phyloP scores from a whole-genome alignment of 2,113 vertebrate species.

The Raja brachyura region DNA sequence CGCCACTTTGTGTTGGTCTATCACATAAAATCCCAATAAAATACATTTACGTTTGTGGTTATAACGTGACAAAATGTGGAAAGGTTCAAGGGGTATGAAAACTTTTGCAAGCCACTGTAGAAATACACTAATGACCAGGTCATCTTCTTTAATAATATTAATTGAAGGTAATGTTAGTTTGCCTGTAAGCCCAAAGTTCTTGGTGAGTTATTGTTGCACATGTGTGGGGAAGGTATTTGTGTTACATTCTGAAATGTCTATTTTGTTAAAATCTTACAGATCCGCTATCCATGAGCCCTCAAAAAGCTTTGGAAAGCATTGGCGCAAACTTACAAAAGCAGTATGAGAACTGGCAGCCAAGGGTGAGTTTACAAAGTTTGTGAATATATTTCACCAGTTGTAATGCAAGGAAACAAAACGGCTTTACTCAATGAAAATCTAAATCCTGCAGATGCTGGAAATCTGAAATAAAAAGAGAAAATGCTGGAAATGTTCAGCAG shows the following conservation, averaged over 20 bases:
- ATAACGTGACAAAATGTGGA: too few relatives aligned
- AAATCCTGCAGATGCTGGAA: too few relatives aligned
- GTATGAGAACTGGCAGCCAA: slow-evolving; percentile 96
- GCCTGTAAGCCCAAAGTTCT: neutral
- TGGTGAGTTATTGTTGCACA: neutral
- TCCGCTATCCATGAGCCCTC: slow-evolving; percentile 96
- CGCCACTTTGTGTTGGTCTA: too few relatives aligned
- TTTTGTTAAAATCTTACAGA: slow-evolving; percentile 58
- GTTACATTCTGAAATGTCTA: neutral
- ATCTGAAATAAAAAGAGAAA: too few relatives aligned
- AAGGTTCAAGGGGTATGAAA: too few relatives aligned
- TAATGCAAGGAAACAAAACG: neutral
- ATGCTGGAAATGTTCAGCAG: too few relatives aligned
- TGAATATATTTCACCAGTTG: neutral
- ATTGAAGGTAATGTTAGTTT: neutral
- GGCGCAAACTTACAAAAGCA: slow-evolving; percentile 96
- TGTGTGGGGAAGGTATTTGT: neutral
- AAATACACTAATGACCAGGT: too few relatives aligned
- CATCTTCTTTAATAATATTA: neutral
- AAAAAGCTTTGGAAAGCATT: slow-evolving; percentile 95
- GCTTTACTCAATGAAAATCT: neutral
- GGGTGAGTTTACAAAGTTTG: slow-evolving; percentile 65
- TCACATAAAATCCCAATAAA: too few relatives aligned
- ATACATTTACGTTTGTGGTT: too few relatives aligned
- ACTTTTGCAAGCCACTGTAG: too few relatives aligned